These are phyloP conservation scores for Sorex araneus DNA, from an alignment of 2,113 vertebrate species.

Conservation along the genomic window DNA sequence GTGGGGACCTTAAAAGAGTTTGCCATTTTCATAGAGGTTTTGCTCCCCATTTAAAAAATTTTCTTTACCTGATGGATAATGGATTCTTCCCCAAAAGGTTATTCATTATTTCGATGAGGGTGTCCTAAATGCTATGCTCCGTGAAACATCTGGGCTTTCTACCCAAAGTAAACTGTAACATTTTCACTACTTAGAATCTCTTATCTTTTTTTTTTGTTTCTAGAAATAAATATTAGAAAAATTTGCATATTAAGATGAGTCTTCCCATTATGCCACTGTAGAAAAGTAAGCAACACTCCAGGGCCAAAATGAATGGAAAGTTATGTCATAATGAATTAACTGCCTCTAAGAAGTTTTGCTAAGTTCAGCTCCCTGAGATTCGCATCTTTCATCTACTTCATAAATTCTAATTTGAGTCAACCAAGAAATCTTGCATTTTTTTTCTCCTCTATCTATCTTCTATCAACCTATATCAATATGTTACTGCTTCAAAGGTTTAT, in stretches of 20 bases:
- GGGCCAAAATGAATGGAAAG: neutral
- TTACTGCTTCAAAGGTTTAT: constrained; percentile 6
- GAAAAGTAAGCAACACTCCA: neutral
- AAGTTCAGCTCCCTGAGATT: neutral
- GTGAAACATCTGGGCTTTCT: constrained; percentile 4
- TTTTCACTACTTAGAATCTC: neutral
- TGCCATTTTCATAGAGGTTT: constrained; percentile 51
- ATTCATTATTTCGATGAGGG: constrained; percentile 64
- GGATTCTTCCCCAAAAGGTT: constrained; percentile 41
- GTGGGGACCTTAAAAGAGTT: constrained; percentile 64
- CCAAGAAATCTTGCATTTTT: neutral
- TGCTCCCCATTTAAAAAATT: constrained; percentile 57
- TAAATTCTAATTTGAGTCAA: constrained; percentile 11
- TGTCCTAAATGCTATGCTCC: constrained; percentile 40
- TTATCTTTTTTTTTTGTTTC: neutral
- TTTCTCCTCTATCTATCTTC: constrained; percentile 42
- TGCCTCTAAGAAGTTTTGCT: constrained; percentile 2
- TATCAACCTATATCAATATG: neutral
- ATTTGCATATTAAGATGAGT: neutral
- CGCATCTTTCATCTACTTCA: neutral
- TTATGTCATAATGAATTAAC: constrained; percentile 24
- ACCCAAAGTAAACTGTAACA: neutral
- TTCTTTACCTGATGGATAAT: constrained; percentile 63
- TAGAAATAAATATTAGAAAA: constrained; percentile 56
- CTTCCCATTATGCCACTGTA: constrained; percentile 6